Evolutionary conservation across 35 echinoderm and acorn worm species (phyloP).

Genomic region (Apostichopus californicus): DNA sequence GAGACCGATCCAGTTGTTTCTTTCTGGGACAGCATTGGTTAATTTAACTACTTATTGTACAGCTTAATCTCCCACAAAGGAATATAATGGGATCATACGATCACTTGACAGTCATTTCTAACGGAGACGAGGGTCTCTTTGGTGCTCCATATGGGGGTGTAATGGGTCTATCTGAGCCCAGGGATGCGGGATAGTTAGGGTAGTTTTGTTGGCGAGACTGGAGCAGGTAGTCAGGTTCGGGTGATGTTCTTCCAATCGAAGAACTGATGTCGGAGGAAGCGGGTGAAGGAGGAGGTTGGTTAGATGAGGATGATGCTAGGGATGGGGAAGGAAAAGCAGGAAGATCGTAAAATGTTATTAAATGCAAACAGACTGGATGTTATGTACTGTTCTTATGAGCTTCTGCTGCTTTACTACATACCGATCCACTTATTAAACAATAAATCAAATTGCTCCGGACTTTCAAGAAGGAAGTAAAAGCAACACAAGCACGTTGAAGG

Average conservation of each 20-base stretch:
- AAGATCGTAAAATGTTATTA: neutral
- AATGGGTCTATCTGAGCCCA: neutral
- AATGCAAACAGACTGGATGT: no score
- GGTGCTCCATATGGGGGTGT: slow-evolving; percentile 35
- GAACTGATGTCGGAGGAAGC: neutral
- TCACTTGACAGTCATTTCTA: slow-evolving; percentile 47
- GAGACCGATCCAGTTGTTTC: no score
- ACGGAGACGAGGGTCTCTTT: slow-evolving; percentile 30
- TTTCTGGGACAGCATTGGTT: no score
- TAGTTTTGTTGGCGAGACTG: slow-evolving; percentile 48
- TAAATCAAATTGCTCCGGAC: no score
- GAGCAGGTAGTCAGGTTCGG: slow-evolving; percentile 22
- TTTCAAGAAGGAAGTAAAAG: no score
- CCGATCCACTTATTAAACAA: no score
- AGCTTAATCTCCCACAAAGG: no score
- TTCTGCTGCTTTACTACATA: neutral
- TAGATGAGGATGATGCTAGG: neutral
- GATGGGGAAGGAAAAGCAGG: neutral
- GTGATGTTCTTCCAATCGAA: neutral
- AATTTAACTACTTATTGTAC: no score
- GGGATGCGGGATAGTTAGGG: neutral
- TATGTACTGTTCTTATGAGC: no score
- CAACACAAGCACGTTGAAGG: no score
- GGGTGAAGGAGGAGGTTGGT: neutral
- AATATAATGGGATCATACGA: neutral